Base-by-base conservation (phyloP, 2,888 invertebrate species). In the Alsophila aescularia region DNA sequence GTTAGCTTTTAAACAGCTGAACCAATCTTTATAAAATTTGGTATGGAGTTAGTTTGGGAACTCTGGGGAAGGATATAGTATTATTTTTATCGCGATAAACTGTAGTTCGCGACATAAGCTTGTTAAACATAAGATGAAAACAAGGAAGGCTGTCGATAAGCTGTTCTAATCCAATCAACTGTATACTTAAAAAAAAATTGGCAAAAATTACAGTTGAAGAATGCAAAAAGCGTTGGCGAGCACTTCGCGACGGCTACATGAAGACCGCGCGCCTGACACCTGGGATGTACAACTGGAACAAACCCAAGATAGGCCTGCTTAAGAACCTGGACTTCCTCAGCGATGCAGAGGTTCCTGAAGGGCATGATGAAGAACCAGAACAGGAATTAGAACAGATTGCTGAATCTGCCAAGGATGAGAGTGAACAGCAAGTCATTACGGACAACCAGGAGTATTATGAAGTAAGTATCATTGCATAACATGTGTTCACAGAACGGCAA, bases 201-300 rank as follows among this genome's bases (percentile, higher is more conserved):
- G 6, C 39, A 42, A 37, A 21, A n/a, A 15, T 24, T 49, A 51
- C 81, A 92, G 92, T 91, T 70, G 92, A 92, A 64, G 93, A 93
- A 82, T 93, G 93, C 75, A 92, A 92, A 62, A 92, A 92, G 63
- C 85, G 93, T 34, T 93, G 93, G 93, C 80, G 92, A 47, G 92
- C 92, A 10, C 79, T 93, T 37, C 81, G 93, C 13, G 93, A 93
- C 73, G 85, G 92, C 40, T 93, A 92, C 74, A 87, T 91, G 71
- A 90, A 92, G 47, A 89, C 89, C 62, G 90, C 87, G 54, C 83
- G 92, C 2, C 7, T 10, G 10, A 29, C 10, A 24, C 62, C 84
- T 42, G 88, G 88, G 15, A 5, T 24, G 5, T 8, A 6, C 24
- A 75, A 82, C 1, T 69, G 86, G 65, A 86, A 87, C 62, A 86